These are phyloP conservation scores for Lasioglossum calceatum DNA, from an alignment of 2,888 invertebrate genomes.

Conservation along the genomic window DNA sequence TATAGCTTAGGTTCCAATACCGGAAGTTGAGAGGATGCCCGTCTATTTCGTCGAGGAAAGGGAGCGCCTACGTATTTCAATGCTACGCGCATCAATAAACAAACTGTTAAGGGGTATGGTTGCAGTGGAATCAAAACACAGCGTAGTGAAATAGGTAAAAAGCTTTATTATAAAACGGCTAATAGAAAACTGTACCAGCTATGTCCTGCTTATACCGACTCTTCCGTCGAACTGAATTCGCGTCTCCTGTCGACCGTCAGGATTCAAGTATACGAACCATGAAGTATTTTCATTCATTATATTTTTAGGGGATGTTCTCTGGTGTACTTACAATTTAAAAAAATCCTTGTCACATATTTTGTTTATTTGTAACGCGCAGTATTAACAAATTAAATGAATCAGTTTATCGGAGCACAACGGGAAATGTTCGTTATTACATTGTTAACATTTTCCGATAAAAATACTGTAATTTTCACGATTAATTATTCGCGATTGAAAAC, in stretches of 20 bases:
- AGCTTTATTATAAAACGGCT: no score
- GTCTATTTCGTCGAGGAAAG: background rate
- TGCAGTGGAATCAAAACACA: no score
- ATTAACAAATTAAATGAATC: background rate
- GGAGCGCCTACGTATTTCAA: background rate
- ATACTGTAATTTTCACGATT: background rate
- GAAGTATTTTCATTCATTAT: background rate
- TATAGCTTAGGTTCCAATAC: background rate
- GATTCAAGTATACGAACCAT: no score
- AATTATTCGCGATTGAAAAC: background rate
- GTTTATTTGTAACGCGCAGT: background rate
- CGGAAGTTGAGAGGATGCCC: background rate
- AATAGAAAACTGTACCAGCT: no score
- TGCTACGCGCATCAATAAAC: background rate
- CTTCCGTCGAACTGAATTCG: no score
- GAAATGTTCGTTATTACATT: background rate
- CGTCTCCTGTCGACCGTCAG: no score
- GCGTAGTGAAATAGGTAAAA: no score
- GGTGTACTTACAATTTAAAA: background rate
- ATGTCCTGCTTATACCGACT: no score
- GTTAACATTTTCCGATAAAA: background rate
- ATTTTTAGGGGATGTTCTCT: background rate
- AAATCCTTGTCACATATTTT: background rate
- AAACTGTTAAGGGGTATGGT: no score
- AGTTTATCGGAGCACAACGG: background rate